Conservation (phyloP, 2,113 vertebrate genomes). For the Polypterus bichir region DNA sequence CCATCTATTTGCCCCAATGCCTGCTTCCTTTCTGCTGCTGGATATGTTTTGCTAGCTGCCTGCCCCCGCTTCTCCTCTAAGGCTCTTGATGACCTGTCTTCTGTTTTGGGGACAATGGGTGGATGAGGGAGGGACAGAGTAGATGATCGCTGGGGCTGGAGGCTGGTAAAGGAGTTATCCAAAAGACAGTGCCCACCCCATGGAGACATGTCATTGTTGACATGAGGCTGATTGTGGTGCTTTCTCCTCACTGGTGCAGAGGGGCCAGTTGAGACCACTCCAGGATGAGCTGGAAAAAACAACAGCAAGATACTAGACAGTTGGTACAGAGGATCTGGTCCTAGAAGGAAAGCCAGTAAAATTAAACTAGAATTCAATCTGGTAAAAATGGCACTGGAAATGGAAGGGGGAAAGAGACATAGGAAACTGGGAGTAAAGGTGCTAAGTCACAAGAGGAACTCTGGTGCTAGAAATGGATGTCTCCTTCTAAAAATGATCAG, state of each 20-base stretch:
- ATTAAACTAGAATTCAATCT: too few relatives aligned
- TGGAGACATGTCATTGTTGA: constrained; percentile 38
- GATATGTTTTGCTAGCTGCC: constrained; percentile 6
- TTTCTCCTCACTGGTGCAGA: constrained; percentile 14
- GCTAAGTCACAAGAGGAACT: too few relatives aligned
- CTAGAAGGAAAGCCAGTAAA: too few relatives aligned
- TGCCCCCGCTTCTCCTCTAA: constrained; percentile 19
- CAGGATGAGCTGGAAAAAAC: too few relatives aligned
- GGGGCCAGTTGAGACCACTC: too few relatives aligned
- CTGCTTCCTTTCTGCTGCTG: constrained; percentile 3
- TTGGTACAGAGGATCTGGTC: too few relatives aligned
- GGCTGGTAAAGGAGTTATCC: constrained; percentile 41
- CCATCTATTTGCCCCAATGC: not conserved
- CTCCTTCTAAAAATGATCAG: too few relatives aligned
- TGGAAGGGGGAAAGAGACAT: too few relatives aligned
- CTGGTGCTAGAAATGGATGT: too few relatives aligned
- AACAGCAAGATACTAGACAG: too few relatives aligned
- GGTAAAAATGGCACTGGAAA: too few relatives aligned
- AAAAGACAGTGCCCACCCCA: constrained; percentile 48
- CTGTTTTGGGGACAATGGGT: not conserved
- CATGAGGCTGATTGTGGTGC: constrained; percentile 18
- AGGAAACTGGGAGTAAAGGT: too few relatives aligned
- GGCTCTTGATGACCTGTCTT: not conserved
- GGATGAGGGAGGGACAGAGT: constrained; percentile 14
- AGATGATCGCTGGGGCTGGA: constrained; percentile 25